Evolutionary conservation across 2,888 invertebrate species (phyloP), one percentile per base, ranked within the genome.

Genomic region (Caenorhabditis angaria): DNA sequence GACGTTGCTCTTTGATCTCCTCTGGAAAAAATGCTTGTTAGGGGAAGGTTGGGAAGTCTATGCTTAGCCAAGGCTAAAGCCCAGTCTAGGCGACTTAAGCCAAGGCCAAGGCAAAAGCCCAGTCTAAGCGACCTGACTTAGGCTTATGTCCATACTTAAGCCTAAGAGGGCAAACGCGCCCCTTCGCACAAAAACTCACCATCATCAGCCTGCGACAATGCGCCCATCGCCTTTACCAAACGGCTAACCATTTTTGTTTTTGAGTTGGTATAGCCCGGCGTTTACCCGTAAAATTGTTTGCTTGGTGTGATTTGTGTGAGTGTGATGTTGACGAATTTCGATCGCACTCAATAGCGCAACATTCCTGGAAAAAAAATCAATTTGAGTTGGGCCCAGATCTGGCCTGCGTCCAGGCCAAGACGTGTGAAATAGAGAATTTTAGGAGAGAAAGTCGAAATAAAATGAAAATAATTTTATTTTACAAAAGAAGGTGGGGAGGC

Each of bases 171-270:
- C n/a, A n/a, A n/a, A n/a, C n/a, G n/a, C n/a, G n/a, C n/a, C n/a
- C n/a, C n/a, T n/a, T n/a, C n/a, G n/a, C n/a, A n/a, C n/a, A n/a
- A 5, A 2, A 41, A 29, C 57, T 24, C 28, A 68, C 68, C 72
- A 47, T 72, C 66, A 22, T 68, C 68, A 5, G 61, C 50, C 20
- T 73, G 73, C 0, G 66, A 63, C 53, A 73, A 54, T 12, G 73
- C 73, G 27, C 65, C 66, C 73, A 73, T 73, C 12, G 65, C 73
- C 41, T 73, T 73, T n/a, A 63, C 63, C 29, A 73, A 55, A 51
- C 64, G 47, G 64, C 73, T 73, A 20, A 69, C 62, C 73, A 73
- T 73, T n/a, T 14, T 61, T 50, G 35, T 20, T 51, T 35, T 22
- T 47, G 56, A 48, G 48, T 48, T 22, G 10, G 41, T 41, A 18